Conservation (phyloP, 2,113 vertebrate genomes). For the Hystrix brachyura region DNA sequence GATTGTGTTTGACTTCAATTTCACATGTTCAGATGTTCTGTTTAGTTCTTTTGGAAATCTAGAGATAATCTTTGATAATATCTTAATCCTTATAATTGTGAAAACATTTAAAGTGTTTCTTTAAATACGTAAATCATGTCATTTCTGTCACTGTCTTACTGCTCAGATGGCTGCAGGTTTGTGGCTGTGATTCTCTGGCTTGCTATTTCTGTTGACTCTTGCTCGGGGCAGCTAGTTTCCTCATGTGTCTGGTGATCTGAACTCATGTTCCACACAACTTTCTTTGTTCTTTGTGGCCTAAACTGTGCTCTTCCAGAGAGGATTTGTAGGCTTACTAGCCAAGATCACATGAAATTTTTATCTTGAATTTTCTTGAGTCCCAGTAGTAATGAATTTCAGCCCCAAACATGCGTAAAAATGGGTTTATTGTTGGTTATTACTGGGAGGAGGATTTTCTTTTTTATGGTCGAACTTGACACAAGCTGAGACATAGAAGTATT, state of each 20-base stretch:
- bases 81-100: not conserved
- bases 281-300: conserved; percentile 9
- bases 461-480: not conserved
- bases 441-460: not conserved
- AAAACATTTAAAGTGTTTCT: not conserved
- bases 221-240: not conserved
- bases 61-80: not conserved
- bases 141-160: not conserved
- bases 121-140: not conserved
- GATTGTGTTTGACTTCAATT: not conserved
- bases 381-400: not conserved
- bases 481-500: not conserved
- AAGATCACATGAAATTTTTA: not conserved
- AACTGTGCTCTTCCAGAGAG: not conserved
- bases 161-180: not conserved
- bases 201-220: not conserved
- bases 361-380: not conserved
- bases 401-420: not conserved
- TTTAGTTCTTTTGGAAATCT: not conserved
- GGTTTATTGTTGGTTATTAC: not conserved
- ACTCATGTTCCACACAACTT: not conserved
- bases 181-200: not conserved
- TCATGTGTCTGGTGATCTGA: not conserved
- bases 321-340: not conserved
- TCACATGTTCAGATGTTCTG: not conserved